Evolutionary conservation across 2,113 vertebrate genomes (phyloP), one percentile per base, ranked within the genome.

Genomic region (Hippopotamus amphibius): DNA sequence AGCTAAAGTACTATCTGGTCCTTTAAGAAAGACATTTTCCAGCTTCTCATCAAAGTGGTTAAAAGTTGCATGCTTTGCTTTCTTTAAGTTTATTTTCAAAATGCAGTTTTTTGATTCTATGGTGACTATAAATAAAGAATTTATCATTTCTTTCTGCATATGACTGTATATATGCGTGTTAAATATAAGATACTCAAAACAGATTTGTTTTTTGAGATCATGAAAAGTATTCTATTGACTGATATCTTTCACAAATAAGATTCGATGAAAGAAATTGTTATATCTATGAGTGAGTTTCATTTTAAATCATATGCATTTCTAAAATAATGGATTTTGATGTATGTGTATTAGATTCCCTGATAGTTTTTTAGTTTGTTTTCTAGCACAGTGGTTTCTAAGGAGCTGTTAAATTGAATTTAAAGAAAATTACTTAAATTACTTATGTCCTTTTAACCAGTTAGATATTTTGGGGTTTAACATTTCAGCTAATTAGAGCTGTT

Each of bases 391-490:
- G 6, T 90, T 93, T 82, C 30, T 72, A 81, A 96, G 48, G 61
- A 76, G 21, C 15, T 90, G 7, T 82, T 88, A 63, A n/a, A 82
- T 76, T 69, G 33, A 85, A 85, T 92, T 93, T 89, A 72, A 2
- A 72, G 50, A 77, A 93, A 93, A 96, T 68, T 63, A 5, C 50
- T 65, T 92, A 30, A 74, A 69, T 74, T 94, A 6, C n/a, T 94
- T 26, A n/a, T 4, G 72, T 93, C 1, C 17, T 85, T 14, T 87
- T 89, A 94, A 76, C 6, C 37, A 95, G 4, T 53, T 79, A 94
- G 41, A 33, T 96, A 66, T 55, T 88, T 97, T 88, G 28, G 48
- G 65, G 24, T 53, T 93, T 59, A 80, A 53, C 37, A 82, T 91
- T 89, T 93, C n/a, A 96, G 41, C 21, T 71, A 16, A 72, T 61